phyloP scores from a whole-genome alignment of 2,113 vertebrate species.

The Petroica traversi region DNA sequence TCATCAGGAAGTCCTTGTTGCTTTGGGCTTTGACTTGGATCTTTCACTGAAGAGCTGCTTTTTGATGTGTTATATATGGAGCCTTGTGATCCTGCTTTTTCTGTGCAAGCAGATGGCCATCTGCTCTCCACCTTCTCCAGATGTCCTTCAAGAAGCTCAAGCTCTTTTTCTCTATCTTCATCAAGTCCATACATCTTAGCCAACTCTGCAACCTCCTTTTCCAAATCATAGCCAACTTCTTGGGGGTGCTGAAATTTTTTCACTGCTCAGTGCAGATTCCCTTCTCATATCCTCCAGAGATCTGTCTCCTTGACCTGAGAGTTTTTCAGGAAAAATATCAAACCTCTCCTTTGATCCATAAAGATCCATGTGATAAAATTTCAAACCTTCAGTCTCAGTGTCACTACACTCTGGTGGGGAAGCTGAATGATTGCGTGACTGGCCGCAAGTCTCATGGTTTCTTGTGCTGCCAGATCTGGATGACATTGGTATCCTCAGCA shows the following conservation, averaged over 20 bases:
- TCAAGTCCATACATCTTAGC: constrained; percentile 71
- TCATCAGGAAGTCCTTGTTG: neutral
- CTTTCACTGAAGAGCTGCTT: neutral
- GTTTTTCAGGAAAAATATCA: constrained; percentile 77
- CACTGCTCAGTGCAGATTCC: neutral
- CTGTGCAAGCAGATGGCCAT: neutral
- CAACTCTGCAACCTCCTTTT: constrained; percentile 67
- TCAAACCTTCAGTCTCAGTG: constrained; percentile 26
- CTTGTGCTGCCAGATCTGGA: neutral
- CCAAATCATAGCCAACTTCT: constrained; percentile 43
- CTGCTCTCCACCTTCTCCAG: neutral
- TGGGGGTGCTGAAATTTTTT: neutral
- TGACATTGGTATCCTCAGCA: constrained; percentile 10
- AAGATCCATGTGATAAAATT: constrained; percentile 78
- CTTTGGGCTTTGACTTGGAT: neutral
- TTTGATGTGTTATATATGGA: neutral
- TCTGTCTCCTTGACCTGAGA: constrained; percentile 9
- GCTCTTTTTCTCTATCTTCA: constrained; percentile 70
- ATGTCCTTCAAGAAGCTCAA: constrained; percentile 27
- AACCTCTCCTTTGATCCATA: constrained; percentile 78
- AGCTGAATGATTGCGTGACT: neutral
- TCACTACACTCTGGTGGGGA: neutral
- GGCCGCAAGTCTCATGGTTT: neutral
- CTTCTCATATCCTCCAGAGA: neutral
- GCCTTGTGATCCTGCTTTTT: neutral